Conservation (phyloP, 2,888 invertebrate species). For the Trilocha varians region DNA sequence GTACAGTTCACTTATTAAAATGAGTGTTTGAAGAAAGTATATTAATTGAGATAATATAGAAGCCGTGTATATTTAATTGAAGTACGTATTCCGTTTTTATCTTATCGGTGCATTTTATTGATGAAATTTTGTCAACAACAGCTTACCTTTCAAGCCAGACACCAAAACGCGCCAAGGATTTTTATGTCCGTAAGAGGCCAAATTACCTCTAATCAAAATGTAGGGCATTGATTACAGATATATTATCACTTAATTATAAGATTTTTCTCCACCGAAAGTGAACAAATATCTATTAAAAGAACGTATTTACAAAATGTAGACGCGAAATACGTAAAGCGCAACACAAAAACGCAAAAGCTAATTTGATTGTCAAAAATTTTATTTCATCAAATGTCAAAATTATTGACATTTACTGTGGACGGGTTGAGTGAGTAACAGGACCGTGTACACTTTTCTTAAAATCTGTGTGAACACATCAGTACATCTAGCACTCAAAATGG, state of each 20-base stretch:
- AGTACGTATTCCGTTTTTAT: conserved; percentile 18
- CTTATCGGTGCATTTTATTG: conserved; percentile 15
- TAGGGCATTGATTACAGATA: conserved; percentile 83
- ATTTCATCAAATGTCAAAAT: too few species aligned
- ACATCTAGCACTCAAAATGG: too few species aligned
- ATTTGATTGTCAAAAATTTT: too few species aligned
- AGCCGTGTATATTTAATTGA: neutral
- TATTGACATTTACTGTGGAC: too few species aligned
- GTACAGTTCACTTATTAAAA: too few species aligned
- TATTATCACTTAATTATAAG: neutral
- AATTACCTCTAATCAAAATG: conserved; percentile 91
- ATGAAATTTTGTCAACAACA: conserved; percentile 17
- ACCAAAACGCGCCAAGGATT: conserved; percentile 91
- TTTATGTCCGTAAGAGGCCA: conserved; percentile 88
- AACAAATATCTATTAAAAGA: neutral
- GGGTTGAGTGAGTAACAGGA: too few species aligned
- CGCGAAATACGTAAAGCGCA: too few species aligned
- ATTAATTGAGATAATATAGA: conserved; percentile 16
- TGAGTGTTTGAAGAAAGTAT: conserved; percentile 1
- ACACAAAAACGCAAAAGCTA: too few species aligned
- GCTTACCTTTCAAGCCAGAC: conserved; percentile 86
- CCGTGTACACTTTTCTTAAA: too few species aligned
- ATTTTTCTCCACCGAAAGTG: neutral
- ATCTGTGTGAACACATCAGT: too few species aligned
- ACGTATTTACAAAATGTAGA: neutral